Conservation (phyloP, 2,113 vertebrate species). For the Spilogale gracilis region DNA sequence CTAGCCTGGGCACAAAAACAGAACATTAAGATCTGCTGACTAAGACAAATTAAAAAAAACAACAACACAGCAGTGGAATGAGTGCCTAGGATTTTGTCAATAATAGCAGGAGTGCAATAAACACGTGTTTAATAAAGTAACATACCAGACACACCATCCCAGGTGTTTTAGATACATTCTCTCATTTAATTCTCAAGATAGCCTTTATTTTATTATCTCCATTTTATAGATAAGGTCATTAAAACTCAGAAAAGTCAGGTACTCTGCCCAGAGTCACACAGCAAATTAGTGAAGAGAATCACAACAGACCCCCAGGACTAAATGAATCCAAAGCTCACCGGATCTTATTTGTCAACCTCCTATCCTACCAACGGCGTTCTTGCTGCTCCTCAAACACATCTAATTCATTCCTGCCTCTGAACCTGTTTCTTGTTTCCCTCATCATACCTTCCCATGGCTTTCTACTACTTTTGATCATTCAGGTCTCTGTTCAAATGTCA, state of each 20-base stretch:
- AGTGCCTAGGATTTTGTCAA: neutral
- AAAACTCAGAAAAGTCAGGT: constrained; percentile 18
- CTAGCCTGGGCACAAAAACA: constrained; percentile 42
- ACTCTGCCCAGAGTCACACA: constrained; percentile 16
- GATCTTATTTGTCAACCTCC: neutral
- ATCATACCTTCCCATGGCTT: neutral
- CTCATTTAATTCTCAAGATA: constrained; percentile 54
- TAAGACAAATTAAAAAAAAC: constrained; percentile 5
- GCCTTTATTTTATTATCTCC: constrained; percentile 5
- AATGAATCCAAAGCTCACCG: neutral
- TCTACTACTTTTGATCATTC: constrained; percentile 36
- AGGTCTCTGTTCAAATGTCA: constrained; percentile 29
- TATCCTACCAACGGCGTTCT: neutral
- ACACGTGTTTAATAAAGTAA: constrained; percentile 3
- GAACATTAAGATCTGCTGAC: constrained; percentile 40
- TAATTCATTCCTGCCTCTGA: neutral
- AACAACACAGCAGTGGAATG: neutral
- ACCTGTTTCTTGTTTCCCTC: neutral
- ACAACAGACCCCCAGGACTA: neutral
- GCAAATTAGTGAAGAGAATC: constrained; percentile 37
- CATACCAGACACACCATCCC: neutral
- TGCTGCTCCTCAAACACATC: constrained; percentile 20
- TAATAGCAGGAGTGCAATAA: neutral
- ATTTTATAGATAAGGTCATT: constrained; percentile 47
- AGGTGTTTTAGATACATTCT: neutral